Evolutionary conservation across 2,888 invertebrate genomes (phyloP).

Genomic region (Vandiemenella viatica): DNA sequence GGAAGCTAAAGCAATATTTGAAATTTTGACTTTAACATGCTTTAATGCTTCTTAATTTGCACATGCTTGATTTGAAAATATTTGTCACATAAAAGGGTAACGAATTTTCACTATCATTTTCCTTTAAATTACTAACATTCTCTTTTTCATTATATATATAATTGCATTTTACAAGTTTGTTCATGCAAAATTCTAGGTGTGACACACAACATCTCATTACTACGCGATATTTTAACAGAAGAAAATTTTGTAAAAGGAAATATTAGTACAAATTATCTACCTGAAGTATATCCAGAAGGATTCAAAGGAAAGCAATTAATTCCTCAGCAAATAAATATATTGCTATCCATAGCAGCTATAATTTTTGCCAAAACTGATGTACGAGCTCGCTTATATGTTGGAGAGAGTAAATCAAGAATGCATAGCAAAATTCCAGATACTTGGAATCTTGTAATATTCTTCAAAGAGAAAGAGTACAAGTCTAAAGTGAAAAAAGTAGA

Average conservation of each 20-base stretch:
- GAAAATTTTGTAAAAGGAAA: constrained; percentile 37
- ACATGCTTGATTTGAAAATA: no score
- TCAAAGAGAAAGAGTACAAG: constrained; percentile 21
- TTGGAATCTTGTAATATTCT: constrained; percentile 21
- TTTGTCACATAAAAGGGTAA: no score
- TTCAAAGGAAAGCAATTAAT: constrained; percentile 32
- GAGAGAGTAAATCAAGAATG: constrained; percentile 13
- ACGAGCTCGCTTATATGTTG: constrained; percentile 21
- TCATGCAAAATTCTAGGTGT: constrained; percentile 35
- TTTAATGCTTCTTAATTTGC: no score
- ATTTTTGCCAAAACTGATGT: constrained; percentile 32
- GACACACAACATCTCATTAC: constrained; percentile 45
- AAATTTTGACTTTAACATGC: no score
- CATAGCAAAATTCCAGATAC: not conserved
- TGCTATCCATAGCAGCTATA: constrained; percentile 26
- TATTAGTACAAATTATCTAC: constrained; percentile 45
- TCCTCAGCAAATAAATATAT: constrained; percentile 25
- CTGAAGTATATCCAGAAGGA: constrained; percentile 41
- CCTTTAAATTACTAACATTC: no score
- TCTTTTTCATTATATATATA: no score
- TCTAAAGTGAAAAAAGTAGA: constrained; percentile 20
- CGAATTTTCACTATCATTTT: no score
- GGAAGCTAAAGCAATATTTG: no score
- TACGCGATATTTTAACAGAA: constrained; percentile 45
- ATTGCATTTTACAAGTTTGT: no score